Base-by-base conservation (phyloP, 2,113 vertebrate species). In the Mus pahari region DNA sequence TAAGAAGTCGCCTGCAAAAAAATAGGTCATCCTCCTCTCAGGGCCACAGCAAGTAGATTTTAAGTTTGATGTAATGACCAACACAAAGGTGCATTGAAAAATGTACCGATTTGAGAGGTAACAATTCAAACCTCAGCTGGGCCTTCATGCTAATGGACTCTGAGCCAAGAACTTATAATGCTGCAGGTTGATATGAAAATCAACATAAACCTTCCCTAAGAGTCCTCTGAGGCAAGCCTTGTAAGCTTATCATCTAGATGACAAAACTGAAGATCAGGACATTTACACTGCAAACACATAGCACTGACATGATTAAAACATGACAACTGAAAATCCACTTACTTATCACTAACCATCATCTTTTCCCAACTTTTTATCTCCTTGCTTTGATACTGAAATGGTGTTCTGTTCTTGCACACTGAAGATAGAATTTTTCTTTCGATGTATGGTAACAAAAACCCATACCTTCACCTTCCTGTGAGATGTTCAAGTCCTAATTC, bases 101-200 rank as follows among this genome's bases (percentile, higher is more conserved):
- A 92, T 68, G 6, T 55, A 39, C 50, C 86, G 39, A 89, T 68
- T 39, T 92, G 22, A 90, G 42, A 71, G 66, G 17, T 68, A 78
- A 88, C 24, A 5, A 60, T 48, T 86, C 86, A 96, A 94, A 60
- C 45, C 74, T 96, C 45, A 87, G 14, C 39, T 81, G 10, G 74
- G 4, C 28, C 17, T 91, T 82, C 55, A 87, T 78, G 33, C 64
- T 94, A 96, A 94, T 91, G n/a, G 90, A 95, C 42, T 89, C 64
- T n/a, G 92, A 97, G 66, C 39, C 50, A 96, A 94, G 42, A 73
- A 93, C 94, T 71, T 90, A 90, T 16, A 86, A 68, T 50, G 17
- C 7, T 66, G 64, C 5, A 0, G 86, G 33, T 68, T 68, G 11
- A 77, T 95, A 50, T 3, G 75, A 70, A 88, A 91, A 91, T 53